phyloP scores from a whole-genome alignment of 2,888 invertebrate genomes.

The Sceliomorpha sp. region DNA sequence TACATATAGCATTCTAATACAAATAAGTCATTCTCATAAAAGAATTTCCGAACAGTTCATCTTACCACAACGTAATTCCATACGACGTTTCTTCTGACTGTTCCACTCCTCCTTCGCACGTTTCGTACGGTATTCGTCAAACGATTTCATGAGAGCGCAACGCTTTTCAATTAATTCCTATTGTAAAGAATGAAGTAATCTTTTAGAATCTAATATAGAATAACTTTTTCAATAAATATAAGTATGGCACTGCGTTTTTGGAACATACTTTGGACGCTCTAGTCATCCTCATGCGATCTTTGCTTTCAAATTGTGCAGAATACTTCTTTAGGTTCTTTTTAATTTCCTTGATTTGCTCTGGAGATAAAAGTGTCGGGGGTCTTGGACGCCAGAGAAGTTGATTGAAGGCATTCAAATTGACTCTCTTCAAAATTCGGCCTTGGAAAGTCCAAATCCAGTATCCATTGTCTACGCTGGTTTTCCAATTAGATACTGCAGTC shows the following conservation, averaged over 20 bases:
- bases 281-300: slow-evolving; percentile 95
- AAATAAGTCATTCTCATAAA: too few relatives aligned
- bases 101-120: slow-evolving; percentile 88
- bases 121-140: slow-evolving; percentile 89
- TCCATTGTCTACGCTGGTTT: slow-evolving; percentile 94
- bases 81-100: slow-evolving; percentile 88
- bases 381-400: slow-evolving; percentile 98
- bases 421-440: slow-evolving; percentile 88
- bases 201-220: too few relatives aligned
- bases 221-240: background rate
- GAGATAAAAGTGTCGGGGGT: slow-evolving; percentile 90
- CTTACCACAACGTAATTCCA: slow-evolving; percentile 93
- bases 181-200: slow-evolving; percentile 34
- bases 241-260: too few relatives aligned
- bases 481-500: slow-evolving; percentile 97
- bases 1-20: too few relatives aligned
- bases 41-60: too few relatives aligned
- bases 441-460: slow-evolving; percentile 99
- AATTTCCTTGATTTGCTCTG: slow-evolving; percentile 95
- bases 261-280: slow-evolving; percentile 91
- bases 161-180: slow-evolving; percentile 95
- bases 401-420: slow-evolving; percentile 95
- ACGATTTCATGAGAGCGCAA: slow-evolving; percentile 91
- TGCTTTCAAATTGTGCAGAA: slow-evolving; percentile 96
- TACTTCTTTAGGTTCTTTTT: slow-evolving; percentile 99